Percentiles rank a stretch among this genome's conserved stretches.
Evolutionary conservation across 2,888 invertebrate genomes (phyloP).

Genomic region (Nesidiocoris tenuis): DNA sequence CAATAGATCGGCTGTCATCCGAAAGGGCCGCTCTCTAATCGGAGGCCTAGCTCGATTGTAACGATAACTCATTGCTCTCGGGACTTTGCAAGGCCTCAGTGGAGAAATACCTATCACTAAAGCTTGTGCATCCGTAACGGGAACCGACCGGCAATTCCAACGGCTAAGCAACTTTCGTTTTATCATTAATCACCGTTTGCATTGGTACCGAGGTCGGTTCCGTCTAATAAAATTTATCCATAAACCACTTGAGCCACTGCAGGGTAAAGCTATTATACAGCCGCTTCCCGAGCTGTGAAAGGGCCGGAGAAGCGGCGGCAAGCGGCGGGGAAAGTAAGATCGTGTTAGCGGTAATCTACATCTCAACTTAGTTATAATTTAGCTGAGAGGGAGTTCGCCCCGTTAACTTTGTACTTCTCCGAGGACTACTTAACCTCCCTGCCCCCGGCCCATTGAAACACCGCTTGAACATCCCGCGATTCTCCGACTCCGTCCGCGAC

Average conservation of each 20-base stretch:
- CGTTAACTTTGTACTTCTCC: constrained; percentile 35
- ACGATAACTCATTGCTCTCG: too few species aligned
- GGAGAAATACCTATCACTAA: neutral
- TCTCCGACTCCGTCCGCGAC: neutral
- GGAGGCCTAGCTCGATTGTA: too few species aligned
- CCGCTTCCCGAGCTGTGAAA: constrained; percentile 16
- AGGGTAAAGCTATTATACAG: constrained; percentile 22
- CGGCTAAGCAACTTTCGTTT: neutral
- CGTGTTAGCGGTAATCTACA: constrained; percentile 39
- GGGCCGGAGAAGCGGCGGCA: constrained; percentile 3
- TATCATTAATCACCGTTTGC: neutral
- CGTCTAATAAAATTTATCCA: constrained; percentile 10
- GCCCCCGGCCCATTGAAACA: neutral
- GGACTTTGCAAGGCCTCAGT: neutral
- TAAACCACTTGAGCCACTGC: constrained; percentile 1
- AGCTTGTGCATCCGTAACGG: neutral
- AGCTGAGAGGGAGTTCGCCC: constrained; percentile 32
- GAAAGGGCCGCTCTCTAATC: too few species aligned
- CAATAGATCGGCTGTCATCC: too few species aligned
- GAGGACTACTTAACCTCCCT: constrained; percentile 35
- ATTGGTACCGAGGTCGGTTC: neutral
- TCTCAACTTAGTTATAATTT: constrained; percentile 38
- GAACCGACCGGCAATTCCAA: neutral
- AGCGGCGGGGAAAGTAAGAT: constrained; percentile 25
- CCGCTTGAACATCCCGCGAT: neutral